Base-by-base conservation (phyloP, 2,888 invertebrate genomes). In the Pinctada fucata region DNA sequence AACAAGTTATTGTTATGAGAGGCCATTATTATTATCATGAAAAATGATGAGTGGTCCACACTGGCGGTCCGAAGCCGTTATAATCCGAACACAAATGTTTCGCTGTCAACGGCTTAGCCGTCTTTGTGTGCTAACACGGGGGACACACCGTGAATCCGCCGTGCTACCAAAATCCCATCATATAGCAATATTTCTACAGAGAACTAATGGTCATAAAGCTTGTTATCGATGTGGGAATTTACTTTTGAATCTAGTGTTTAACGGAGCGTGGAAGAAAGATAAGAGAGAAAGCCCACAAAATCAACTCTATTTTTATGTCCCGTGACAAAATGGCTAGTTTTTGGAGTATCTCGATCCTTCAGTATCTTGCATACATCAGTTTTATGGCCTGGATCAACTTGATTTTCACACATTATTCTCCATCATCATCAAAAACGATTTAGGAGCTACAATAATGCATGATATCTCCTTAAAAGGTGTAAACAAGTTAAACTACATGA, bases 381-480 rank as follows among this genome's bases (percentile, higher is more conserved):
- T 58, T 58, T 58, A 58, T 58, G 58, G 58, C 58, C 8, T 10
- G 58, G 58, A 58, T 58, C 58, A 58, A 58, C 8, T 58, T 58
- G 58, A 58, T 58, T 58, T 58, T 58, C 58, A 58, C 58, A 58
- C 58, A 13, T 58, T 58, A 58, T 58, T 58, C 58, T 58, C 13
- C 58, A 58, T 58, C 58, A 58, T 58, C 58, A 58, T 58, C 58
- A 58, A 58, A 58, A 6, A 58, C 58, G 58, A 58, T 58, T 58
- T 6, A 58, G 6, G 58, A 31, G 31, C 31, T 31, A 31, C 31
- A 31, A 31, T 31, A 31, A 31, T 31, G 31, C 31, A 31, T 31
- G 31, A 31, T 31, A 31, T 31, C 31, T 31, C 31, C 31, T 31
- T 31, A 31, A 31, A 31, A 31, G 31, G 31, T 31, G 31, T 31